phyloP scores from a whole-genome alignment of 37 sponge, comb jelly and placozoan species.

The Oscarella lobularis region DNA sequence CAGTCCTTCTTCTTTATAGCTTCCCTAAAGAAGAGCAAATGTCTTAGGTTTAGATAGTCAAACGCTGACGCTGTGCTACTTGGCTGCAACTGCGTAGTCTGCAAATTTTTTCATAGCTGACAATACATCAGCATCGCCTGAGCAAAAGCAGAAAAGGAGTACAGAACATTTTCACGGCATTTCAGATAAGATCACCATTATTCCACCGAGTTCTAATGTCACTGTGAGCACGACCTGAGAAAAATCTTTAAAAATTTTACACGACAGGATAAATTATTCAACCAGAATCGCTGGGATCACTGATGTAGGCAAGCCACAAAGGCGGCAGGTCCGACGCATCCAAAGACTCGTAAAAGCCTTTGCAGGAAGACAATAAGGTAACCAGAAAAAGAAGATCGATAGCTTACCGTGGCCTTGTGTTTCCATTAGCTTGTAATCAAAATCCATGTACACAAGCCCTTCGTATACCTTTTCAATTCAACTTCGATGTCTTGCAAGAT shows the following conservation, averaged over 20 bases:
- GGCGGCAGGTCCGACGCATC: constrained; percentile 36
- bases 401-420: constrained; percentile 35
- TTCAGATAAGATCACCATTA: constrained; percentile 18
- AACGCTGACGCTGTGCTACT: no score
- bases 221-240: constrained; percentile 67
- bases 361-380: neutral
- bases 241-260: no score
- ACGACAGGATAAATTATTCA: neutral
- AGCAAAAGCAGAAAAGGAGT: neutral
- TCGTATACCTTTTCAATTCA: constrained; percentile 47
- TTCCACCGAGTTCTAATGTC: constrained; percentile 58
- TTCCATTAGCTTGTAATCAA: constrained; percentile 36
- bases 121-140: constrained; percentile 53
- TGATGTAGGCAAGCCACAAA: constrained; percentile 70
- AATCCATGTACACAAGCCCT: constrained; percentile 85
- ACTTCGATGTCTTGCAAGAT: neutral
- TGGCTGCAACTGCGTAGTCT: constrained; percentile 36
- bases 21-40: constrained; percentile 22
- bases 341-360: constrained; percentile 42
- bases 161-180: neutral
- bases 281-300: constrained; percentile 83
- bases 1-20: constrained; percentile 42
- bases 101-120: constrained; percentile 70
- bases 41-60: no score
- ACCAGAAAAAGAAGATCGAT: neutral